Conservation (phyloP, 2,113 vertebrate species). For the Neodontobutis hainanensis region DNA sequence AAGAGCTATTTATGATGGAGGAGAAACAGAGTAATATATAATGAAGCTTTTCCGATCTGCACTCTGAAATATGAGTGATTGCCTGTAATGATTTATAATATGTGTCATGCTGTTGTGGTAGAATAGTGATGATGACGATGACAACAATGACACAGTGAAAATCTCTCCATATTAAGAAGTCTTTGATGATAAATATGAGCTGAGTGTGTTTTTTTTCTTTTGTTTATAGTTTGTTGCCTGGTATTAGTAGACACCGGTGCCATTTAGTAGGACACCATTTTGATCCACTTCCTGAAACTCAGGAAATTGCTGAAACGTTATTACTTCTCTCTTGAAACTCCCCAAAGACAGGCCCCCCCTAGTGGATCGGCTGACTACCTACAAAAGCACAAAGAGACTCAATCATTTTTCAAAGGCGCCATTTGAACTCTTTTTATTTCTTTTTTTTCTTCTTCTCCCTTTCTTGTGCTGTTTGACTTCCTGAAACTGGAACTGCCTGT, state of each 20-base stretch:
- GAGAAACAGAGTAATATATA: conserved; percentile 84
- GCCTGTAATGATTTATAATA: conserved; percentile 75
- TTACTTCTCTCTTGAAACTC: conserved; percentile 59
- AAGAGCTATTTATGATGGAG: conserved; percentile 80
- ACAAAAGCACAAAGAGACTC: conserved; percentile 80
- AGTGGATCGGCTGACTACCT: conserved; percentile 74
- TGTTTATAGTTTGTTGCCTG: conserved; percentile 58
- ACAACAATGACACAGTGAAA: conserved; percentile 64
- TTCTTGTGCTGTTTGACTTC: conserved; percentile 60
- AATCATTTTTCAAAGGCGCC: conserved; percentile 66
- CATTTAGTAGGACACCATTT: conserved; percentile 46
- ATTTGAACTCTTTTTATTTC: conserved; percentile 46
- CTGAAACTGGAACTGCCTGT: conserved; percentile 50
- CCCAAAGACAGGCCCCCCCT: conserved; percentile 75
- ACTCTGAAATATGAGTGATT: conserved; percentile 63
- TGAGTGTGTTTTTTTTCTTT: conserved; percentile 45
- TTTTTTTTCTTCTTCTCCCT: conserved; percentile 12
- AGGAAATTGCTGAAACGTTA: conserved; percentile 52
- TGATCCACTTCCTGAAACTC: conserved; percentile 39
- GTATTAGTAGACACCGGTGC: conserved; percentile 56
- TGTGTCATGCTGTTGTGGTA: conserved; percentile 74
- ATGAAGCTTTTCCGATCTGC: conserved; percentile 70
- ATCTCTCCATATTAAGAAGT: conserved; percentile 51
- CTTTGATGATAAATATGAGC: conserved; percentile 69
- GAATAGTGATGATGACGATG: conserved; percentile 66